Conservation (phyloP, 2,113 vertebrate genomes). For the Hippocampus barbouri region DNA sequence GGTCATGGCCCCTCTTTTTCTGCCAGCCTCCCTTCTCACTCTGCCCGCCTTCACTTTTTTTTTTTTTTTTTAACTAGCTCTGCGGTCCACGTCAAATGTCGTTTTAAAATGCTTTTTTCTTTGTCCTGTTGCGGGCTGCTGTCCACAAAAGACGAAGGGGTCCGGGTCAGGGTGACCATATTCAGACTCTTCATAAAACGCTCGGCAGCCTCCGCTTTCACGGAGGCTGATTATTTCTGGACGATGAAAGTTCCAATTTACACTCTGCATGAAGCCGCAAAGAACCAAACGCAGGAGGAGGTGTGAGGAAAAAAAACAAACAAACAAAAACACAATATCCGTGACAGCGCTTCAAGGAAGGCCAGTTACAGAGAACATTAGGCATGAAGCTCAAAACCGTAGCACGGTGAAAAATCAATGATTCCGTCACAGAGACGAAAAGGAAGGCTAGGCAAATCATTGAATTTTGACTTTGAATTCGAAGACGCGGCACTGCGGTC, state of each 20-base stretch:
- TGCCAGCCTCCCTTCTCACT: too few relatives aligned
- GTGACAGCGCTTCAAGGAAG: background rate
- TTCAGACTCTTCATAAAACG: slow-evolving; percentile 8
- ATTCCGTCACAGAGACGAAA: too few relatives aligned
- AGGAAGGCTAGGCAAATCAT: background rate
- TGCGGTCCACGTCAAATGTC: too few relatives aligned
- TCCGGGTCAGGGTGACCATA: background rate
- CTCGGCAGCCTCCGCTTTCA: slow-evolving; percentile 17
- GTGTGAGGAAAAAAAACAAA: background rate
- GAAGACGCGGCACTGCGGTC: too few relatives aligned
- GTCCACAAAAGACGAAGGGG: too few relatives aligned
- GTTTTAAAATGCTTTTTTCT: too few relatives aligned
- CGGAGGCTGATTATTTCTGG: slow-evolving; percentile 38
- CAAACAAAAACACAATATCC: slow-evolving; percentile 1
- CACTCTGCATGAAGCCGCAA: slow-evolving; percentile 29
- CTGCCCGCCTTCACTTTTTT: too few relatives aligned
- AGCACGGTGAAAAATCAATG: too few relatives aligned
- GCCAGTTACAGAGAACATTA: background rate
- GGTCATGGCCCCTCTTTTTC: too few relatives aligned
- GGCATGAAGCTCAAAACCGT: background rate
- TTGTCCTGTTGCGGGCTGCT: too few relatives aligned
- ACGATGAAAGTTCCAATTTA: slow-evolving; percentile 51
- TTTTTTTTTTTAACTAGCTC: too few relatives aligned
- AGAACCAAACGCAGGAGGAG: slow-evolving; percentile 28
- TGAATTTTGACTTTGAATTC: too few relatives aligned